Evolutionary conservation across 2,797 vertebrate genomes (phyloP), one percentile per base, ranked within the genome.

Genomic region (Ctenochaetus hawaiiensis): DNA sequence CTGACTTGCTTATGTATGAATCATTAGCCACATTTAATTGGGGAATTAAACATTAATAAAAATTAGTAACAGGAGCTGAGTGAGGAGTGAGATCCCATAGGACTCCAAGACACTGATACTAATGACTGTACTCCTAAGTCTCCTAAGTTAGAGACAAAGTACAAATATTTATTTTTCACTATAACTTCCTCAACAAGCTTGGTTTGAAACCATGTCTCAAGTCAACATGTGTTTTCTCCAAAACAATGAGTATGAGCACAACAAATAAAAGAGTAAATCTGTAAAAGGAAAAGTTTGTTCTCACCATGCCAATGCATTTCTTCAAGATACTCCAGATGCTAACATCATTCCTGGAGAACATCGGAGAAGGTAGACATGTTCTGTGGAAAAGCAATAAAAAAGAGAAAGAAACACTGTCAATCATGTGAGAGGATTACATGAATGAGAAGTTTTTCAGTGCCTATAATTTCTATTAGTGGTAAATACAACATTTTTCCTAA

Each of bases 221-320:
- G 13, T 62, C 45, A 72, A 53, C n/a, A 30, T 61, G 51, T 0
- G 20, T 72, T 72, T 56, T 39, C 39, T 39, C 10, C 26, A 30
- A 39, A 39, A 10, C 39, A 66, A 16, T 18, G 59, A 9, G 8
- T 56, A 1, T 11, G 14, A 56, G 53, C 53, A 26, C 10, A 39
- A 22, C 10, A 67, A 57, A 58, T 14, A 23, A 69, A 70, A 5
- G 39, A 39, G 1, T 18, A 0, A 17, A 45, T 45, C 14, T 12
- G 41, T 53, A 39, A 12, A 8, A 39, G 23, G 47, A 20, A 16
- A 47, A 20, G 8, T 52, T 3, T 43, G n/a, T 45, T 89, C 95
- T 94, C 92, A 99, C 98, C 98, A 99, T 99, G 94, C 98, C 98
- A 44, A 99, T 99, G 91, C 98, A 99, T 91, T 99, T 99, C 87